A percentile compares a stretch with the other conserved stretches of the same genome.
These are phyloP conservation scores for Porites evermanni DNA, from an alignment of 92 coral and sea anemone genomes.

Conservation along the genomic window DNA sequence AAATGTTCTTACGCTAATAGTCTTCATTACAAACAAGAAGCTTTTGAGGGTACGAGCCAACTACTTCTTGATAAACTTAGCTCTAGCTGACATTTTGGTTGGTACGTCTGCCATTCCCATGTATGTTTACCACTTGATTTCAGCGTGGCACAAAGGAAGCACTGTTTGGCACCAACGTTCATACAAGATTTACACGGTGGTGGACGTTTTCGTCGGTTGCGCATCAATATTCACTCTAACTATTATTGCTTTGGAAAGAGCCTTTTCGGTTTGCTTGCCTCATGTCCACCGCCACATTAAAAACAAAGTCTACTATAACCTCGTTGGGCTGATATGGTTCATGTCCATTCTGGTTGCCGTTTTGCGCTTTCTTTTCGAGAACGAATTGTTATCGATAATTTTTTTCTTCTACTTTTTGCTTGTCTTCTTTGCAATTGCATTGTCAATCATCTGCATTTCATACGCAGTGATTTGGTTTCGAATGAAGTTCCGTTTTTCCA, in stretches of 20 bases:
- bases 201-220: constrained; percentile 84
- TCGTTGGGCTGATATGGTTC: constrained; percentile 75
- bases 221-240: constrained; percentile 87
- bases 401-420: constrained; percentile 77
- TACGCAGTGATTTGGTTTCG: constrained; percentile 77
- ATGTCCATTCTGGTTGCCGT: constrained; percentile 67
- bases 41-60: constrained; percentile 87
- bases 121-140: constrained; percentile 69
- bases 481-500: constrained; percentile 85
- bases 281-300: constrained; percentile 74
- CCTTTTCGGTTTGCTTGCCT: constrained; percentile 81
- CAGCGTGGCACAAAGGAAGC: constrained; percentile 63
- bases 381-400: constrained; percentile 58
- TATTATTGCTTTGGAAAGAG: constrained; percentile 78
- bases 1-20: constrained; percentile 76
- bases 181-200: constrained; percentile 60
- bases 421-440: constrained; percentile 69
- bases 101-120: constrained; percentile 83
- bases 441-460: constrained; percentile 74
- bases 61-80: constrained; percentile 83
- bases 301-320: constrained; percentile 54
- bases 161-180: constrained; percentile 50
- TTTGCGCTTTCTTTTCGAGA: constrained; percentile 63
- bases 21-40: constrained; percentile 78
- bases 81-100: constrained; percentile 83